Evolutionary conservation across 2,888 invertebrate species (phyloP), one percentile per base, ranked within the genome.

Genomic region (Bombylius major): DNA sequence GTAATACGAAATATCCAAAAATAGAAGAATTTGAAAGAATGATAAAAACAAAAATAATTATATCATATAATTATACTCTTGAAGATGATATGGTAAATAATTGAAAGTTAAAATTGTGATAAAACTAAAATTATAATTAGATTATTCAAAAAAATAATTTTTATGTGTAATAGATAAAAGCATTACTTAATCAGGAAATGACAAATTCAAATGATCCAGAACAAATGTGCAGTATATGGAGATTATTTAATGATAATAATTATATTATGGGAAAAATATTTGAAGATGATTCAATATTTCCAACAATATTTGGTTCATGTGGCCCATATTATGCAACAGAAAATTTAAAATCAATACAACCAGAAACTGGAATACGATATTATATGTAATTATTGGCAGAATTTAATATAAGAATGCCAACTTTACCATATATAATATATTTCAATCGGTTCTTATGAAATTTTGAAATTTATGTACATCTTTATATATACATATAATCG

Each of bases 241-340:
- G 71, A 3, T 58, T 72, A 52, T 72, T 72, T 57, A 70, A 69
- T 55, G 71, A 72, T 59, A 71, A 72, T 60, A 71, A 72, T 56
- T 72, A 72, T 49, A 69, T 72, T 70, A 71, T 72, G 68, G 67
- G 71, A 50, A 72, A 72, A 57, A 63, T 72, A 1, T 72, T 69
- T 54, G 72, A 72, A 56, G 73, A 72, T 53, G 73, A 72, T 47
- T 69, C 67, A 12, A 59, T 72, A 6, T 72, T 72, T 57, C 73
- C 72, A 12, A 66, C 68, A 0, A 69, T 72, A 4, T 51, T 71
- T 12, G 72, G 72, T 5, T 69, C 71, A 5, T 72, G 72, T 49
- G 72, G 72, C 4, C 71, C 71, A 8, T 71, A 69, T 59, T 72
- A 72, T 61, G 71, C 70, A 54, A 70, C 72, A 1, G 72, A 72